Conservation (phyloP, 2,888 invertebrate species). For the Apotomis capreana region DNA sequence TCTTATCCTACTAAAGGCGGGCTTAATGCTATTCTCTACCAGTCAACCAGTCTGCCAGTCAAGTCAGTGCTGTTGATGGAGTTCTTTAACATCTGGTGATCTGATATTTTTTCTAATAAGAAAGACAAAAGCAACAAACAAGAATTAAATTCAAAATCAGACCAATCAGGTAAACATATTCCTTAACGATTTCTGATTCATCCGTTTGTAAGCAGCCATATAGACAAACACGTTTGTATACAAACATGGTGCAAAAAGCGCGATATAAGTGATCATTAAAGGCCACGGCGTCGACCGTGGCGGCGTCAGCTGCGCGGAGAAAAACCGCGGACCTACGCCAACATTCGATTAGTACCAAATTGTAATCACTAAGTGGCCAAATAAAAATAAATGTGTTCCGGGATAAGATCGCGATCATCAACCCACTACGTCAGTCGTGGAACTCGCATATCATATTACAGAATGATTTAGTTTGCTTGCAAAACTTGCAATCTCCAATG, state of each 20-base stretch:
- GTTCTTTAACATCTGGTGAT: too few relatives aligned
- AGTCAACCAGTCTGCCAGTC: too few relatives aligned
- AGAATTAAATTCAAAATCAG: not conserved
- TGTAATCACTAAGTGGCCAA: not conserved
- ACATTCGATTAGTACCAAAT: not conserved
- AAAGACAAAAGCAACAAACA: not conserved
- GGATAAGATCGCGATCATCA: too few relatives aligned
- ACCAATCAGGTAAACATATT: not conserved
- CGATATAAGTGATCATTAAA: slow-evolving; percentile 9
- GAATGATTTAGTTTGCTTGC: too few relatives aligned
- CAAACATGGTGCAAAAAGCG: slow-evolving; percentile 4
- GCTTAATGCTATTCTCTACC: too few relatives aligned
- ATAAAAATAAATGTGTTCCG: not conserved
- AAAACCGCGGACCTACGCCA: slow-evolving; percentile 9
- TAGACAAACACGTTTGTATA: not conserved
- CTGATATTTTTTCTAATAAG: too few relatives aligned
- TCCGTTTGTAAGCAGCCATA: slow-evolving; percentile 1
- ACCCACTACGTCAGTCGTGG: too few relatives aligned
- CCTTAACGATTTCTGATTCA: not conserved
- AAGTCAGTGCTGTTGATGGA: too few relatives aligned
- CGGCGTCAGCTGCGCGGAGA: not conserved
- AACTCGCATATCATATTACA: too few relatives aligned
- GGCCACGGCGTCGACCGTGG: too few relatives aligned
- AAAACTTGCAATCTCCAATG: too few relatives aligned
- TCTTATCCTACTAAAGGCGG: too few relatives aligned